Percentiles rank a stretch among this genome's conserved stretches.
These are phyloP conservation scores for Agriopis aurantiaria DNA, from an alignment of 2,888 invertebrate genomes.

Conservation along the genomic window DNA sequence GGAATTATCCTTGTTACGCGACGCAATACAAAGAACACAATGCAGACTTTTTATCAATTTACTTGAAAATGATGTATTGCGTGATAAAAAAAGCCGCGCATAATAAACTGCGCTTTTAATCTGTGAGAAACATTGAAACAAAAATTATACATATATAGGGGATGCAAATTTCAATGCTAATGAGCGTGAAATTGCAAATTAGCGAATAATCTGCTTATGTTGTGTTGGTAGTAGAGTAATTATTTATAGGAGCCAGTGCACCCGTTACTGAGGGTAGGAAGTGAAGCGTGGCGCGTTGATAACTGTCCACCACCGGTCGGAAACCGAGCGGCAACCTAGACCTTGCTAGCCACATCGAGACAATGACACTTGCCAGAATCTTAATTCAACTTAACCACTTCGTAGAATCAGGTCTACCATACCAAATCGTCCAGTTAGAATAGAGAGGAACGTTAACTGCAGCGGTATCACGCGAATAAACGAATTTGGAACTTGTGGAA, in stretches of 20 bases:
- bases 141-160: background rate
- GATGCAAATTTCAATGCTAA: constrained; percentile 11
- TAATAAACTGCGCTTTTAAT: constrained; percentile 7
- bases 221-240: constrained; percentile 51
- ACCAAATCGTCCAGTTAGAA: constrained; percentile 25
- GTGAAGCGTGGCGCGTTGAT: constrained; percentile 65
- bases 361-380: constrained; percentile 21
- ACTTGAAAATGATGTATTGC: constrained; percentile 44
- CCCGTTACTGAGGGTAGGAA: constrained; percentile 63
- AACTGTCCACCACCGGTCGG: constrained; percentile 55
- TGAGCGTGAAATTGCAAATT: constrained; percentile 48
- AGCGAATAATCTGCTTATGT: constrained; percentile 13
- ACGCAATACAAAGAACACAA: constrained; percentile 50
- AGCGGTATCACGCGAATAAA: constrained; percentile 9
- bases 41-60: constrained; percentile 52
- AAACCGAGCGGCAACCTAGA: constrained; percentile 50
- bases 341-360: constrained; percentile 42
- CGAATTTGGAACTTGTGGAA: constrained; percentile 27
- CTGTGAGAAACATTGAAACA: background rate
- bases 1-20: constrained; percentile 62
- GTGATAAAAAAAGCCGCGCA: constrained; percentile 25
- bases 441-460: constrained; percentile 10
- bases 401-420: constrained; percentile 25
- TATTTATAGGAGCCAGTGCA: constrained; percentile 62
- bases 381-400: constrained; percentile 24